Conservation (phyloP, 2,797 vertebrate species). For the Poecilia velifera region DNA sequence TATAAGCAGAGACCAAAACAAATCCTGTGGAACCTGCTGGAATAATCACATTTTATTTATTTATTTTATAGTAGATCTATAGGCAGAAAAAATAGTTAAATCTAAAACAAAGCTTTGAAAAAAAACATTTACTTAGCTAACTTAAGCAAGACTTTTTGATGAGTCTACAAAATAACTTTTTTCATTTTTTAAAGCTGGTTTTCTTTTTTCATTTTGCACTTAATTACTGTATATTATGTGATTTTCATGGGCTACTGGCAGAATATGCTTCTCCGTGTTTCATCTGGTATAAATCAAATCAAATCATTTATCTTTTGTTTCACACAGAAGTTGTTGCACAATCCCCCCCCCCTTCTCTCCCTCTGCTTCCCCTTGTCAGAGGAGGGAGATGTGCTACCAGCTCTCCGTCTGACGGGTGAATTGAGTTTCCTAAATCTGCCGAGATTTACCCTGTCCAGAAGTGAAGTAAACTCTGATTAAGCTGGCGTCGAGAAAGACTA, state of each 20-base stretch:
- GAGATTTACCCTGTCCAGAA: too few relatives aligned
- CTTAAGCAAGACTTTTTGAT: background rate
- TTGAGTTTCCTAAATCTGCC: too few relatives aligned
- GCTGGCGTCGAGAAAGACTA: too few relatives aligned
- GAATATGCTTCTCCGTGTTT: background rate
- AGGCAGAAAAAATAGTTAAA: background rate
- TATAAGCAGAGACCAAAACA: background rate
- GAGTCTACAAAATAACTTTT: background rate
- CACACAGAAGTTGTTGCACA: background rate
- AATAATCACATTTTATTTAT: background rate
- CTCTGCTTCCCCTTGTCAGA: too few relatives aligned
- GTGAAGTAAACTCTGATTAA: too few relatives aligned
- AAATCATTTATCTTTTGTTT: background rate
- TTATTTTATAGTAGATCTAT: background rate
- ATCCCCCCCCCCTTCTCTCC: too few relatives aligned
- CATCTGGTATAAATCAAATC: background rate
- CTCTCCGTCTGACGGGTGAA: too few relatives aligned
- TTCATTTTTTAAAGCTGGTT: background rate
- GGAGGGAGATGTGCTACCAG: too few relatives aligned
- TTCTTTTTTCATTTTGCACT: background rate
- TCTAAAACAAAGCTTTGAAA: background rate
- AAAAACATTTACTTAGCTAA: background rate
- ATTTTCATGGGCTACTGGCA: background rate
- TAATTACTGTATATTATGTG: background rate
- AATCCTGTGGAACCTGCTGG: background rate